Evolutionary conservation across 2,888 invertebrate genomes (phyloP).

Genomic region (Hanleya hanleyi): DNA sequence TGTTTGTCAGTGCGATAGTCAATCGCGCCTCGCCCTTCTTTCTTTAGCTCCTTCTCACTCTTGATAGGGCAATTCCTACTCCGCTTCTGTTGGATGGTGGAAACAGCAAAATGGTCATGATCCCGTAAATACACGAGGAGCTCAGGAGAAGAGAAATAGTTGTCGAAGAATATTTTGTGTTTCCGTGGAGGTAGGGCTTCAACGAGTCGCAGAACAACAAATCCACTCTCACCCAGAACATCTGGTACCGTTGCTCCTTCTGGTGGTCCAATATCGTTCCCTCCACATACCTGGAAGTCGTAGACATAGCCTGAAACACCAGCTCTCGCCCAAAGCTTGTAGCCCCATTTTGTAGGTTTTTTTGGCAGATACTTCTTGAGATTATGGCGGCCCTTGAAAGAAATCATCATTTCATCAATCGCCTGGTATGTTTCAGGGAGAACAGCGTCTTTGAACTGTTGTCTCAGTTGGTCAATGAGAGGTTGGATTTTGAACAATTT

Average conservation of each 20-base stretch:
- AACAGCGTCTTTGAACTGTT: conserved; percentile 21
- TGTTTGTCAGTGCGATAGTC: background rate
- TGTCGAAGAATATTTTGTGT: conserved; percentile 33
- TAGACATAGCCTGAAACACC: conserved; percentile 36
- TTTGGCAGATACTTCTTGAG: conserved; percentile 30
- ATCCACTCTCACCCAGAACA: conserved; percentile 25
- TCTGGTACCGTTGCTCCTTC: background rate
- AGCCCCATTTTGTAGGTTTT: conserved; percentile 34
- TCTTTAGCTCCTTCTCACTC: conserved; percentile 1
- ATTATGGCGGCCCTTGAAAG: conserved; percentile 22
- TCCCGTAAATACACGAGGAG: background rate
- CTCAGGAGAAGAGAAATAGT: conserved; percentile 12
- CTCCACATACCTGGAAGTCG: conserved; percentile 34
- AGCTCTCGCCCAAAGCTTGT: conserved; percentile 37
- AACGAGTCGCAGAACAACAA: conserved; percentile 21
- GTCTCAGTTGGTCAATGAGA: conserved; percentile 24
- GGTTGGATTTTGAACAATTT: conserved; percentile 33
- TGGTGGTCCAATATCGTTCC: conserved; percentile 11
- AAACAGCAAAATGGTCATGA: background rate
- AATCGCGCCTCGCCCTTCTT: background rate
- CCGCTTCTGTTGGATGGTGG: background rate
- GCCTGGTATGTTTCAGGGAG: conserved; percentile 23
- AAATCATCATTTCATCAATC: conserved; percentile 33
- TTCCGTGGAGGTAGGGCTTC: conserved; percentile 20
- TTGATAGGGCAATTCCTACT: background rate